These are phyloP conservation scores for Polydrusus cervinus DNA, from an alignment of 2,888 invertebrate genomes.

Conservation along the genomic window DNA sequence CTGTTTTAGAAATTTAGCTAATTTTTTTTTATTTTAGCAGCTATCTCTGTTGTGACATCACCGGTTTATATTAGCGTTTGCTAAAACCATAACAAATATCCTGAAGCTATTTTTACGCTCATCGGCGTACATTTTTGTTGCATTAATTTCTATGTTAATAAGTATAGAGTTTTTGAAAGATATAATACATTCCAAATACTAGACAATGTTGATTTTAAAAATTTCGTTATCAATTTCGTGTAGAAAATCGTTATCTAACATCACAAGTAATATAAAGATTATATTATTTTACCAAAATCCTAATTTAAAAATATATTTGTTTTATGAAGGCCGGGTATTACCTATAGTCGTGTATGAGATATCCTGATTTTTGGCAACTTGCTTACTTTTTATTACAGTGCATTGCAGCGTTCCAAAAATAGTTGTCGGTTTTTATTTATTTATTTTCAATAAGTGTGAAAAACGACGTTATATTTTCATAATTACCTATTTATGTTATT, in stretches of 20 bases:
- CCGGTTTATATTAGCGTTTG: too few species aligned
- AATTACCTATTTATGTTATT: not conserved
- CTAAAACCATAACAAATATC: conserved; percentile 5
- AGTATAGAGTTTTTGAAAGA: not conserved
- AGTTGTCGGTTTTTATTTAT: not conserved
- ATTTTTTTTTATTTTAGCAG: too few species aligned
- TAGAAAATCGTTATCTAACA: conserved; percentile 23
- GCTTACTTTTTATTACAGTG: conserved; percentile 17
- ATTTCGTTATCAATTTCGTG: conserved; percentile 4
- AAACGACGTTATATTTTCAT: not conserved
- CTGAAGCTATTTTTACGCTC: conserved; percentile 5
- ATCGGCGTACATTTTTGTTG: not conserved
- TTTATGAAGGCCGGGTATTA: conserved; percentile 21
- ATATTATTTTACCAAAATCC: conserved; percentile 13
- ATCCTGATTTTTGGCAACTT: conserved; percentile 37
- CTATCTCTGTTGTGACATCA: too few species aligned
- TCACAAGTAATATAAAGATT: conserved; percentile 20
- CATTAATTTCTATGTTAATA: not conserved
- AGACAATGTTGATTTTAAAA: conserved; percentile 4
- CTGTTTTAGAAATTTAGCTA: not conserved
- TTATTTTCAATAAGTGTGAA: not conserved
- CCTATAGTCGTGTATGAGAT: not conserved
- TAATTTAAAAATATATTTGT: conserved; percentile 21
- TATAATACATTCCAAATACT: not conserved
- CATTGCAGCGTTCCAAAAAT: conserved; percentile 8